Base-by-base conservation (phyloP, 2,113 vertebrate genomes). In the Dendropsophus ebraccatus region DNA sequence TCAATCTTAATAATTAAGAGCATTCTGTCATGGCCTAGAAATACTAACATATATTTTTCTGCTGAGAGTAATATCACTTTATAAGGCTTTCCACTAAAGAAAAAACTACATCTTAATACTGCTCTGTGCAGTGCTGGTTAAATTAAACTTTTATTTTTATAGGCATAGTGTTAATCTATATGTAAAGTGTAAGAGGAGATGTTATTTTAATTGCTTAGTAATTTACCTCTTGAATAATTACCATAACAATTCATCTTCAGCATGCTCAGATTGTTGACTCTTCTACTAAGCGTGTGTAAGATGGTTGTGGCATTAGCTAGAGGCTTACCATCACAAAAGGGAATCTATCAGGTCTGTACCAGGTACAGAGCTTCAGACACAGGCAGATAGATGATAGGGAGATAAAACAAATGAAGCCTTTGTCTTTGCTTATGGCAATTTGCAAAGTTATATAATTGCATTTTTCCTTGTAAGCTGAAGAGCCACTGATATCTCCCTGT, bases 1-100 rank as follows among this genome's bases (percentile, higher is more conserved):
- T 79, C 52, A 58, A 32, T 79, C 76, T 56, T 79, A 79, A 79
- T 79, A 79, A 79, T 79, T 79, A 58, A 79, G 76, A 56, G 47
- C 19, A 79, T 56, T 79, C 25, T 79, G 76, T 79, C 76, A 79
- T 17, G 25, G 16, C 52, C 30, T 37, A 32, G 32, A 35, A 79
- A 54, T 54, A 56, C 50, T 77, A 56, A 56, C 75, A 56, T 78
- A 79, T 54, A 79, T 35, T 79, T 79, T 56, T 79, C 52, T 32
- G 28, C 52, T 56, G 76, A 79, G 47, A 54, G 8, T 79, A 58
- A 58, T 50, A 76, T 58, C 11, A 21, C 32, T 30, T 56, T 35
- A 56, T 56, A 21, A 11, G 10, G 45, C 25, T 79, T 23, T 54
- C 4, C 52, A 58, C 50, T 56, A 30, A 25, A 37, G 30, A 69